Evolutionary conservation across 2,888 invertebrate genomes (phyloP).

Genomic region (Lasioglossum pauxillum): DNA sequence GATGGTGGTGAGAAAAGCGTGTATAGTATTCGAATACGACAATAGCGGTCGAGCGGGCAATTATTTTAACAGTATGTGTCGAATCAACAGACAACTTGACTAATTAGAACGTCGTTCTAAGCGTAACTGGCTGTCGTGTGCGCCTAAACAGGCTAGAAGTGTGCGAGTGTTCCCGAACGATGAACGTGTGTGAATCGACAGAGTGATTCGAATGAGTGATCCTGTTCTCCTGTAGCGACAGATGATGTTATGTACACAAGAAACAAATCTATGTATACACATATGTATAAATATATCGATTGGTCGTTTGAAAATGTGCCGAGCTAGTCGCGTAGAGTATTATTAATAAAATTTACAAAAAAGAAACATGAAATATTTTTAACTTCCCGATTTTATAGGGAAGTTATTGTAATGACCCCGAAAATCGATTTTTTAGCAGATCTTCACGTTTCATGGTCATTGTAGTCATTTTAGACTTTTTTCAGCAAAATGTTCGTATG

Average conservation of each 20-base stretch:
- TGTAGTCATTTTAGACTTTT: too few relatives aligned
- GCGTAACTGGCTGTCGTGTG: constrained; percentile 30
- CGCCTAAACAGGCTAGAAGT: neutral
- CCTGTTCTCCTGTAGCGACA: constrained; percentile 37
- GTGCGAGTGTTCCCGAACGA: neutral
- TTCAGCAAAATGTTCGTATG: too few relatives aligned
- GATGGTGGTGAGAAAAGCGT: neutral
- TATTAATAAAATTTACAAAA: constrained; percentile 69
- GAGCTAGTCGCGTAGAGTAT: constrained; percentile 55
- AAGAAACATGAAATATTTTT: neutral
- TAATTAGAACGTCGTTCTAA: constrained; percentile 29
- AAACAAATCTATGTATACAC: constrained; percentile 42
- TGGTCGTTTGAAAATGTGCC: constrained; percentile 55
- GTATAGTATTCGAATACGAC: constrained; percentile 42
- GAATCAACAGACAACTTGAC: constrained; percentile 17
- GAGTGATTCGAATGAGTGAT: neutral
- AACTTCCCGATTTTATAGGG: too few relatives aligned
- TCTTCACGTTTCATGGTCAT: too few relatives aligned
- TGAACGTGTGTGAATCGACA: neutral
- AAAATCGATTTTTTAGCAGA: too few relatives aligned
- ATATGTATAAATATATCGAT: constrained; percentile 58
- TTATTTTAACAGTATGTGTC: constrained; percentile 40
- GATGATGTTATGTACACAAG: constrained; percentile 41
- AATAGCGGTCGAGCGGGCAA: constrained; percentile 39
- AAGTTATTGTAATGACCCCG: too few relatives aligned